Evolutionary conservation across 2,113 vertebrate genomes (phyloP), one percentile per base, ranked within the genome.

Genomic region (Acanthochromis polyacanthus): DNA sequence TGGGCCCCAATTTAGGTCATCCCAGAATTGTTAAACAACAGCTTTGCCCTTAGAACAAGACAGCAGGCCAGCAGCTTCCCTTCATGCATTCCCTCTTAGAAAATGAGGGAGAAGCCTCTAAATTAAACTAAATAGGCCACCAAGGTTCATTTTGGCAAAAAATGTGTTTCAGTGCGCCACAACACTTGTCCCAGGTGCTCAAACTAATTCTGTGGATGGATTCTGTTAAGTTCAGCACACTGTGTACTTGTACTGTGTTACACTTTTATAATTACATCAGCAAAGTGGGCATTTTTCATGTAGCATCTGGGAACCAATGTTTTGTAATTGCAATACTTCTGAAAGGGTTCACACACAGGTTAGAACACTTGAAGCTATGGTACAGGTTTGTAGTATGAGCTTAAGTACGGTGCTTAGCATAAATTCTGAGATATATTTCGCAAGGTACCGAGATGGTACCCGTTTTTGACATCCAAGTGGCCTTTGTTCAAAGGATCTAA

Each of bases 1-100:
- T 65, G 51, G 48, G 82, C 75, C 73, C 70, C 74, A 89, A 92
- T 90, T 89, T 92, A 89, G 91, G 89, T 92, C 90, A 92, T 62
- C 50, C 28, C 48, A 72, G 78, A 78, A 82, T 63, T 80, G 65
- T 78, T 85, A 73, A 89, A 85, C 83, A 88, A 88, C 82, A 75
- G 76, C 57, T 81, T 73, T 79, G 71, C 75, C 82, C 86, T 71
- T 6, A 82, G 68, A 89, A 82, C 59, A 90, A 85, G 82, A 84
- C 64, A 40, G 80, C 62, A 69, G 83, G 30, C 73, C 77, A 52
- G 80, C 73, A 63, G 73, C 14, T n/a, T 25, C 1, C n/a, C 30
- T 55, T 60, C 22, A 10, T 36, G 4, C 3, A 61, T 40, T 20
- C 71, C 48, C 59, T 53, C 61, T 20, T 43, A 28, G 58, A 56